Evolutionary conservation across 2,888 invertebrate species (phyloP).

Genomic region (Pollenia labialis): DNA sequence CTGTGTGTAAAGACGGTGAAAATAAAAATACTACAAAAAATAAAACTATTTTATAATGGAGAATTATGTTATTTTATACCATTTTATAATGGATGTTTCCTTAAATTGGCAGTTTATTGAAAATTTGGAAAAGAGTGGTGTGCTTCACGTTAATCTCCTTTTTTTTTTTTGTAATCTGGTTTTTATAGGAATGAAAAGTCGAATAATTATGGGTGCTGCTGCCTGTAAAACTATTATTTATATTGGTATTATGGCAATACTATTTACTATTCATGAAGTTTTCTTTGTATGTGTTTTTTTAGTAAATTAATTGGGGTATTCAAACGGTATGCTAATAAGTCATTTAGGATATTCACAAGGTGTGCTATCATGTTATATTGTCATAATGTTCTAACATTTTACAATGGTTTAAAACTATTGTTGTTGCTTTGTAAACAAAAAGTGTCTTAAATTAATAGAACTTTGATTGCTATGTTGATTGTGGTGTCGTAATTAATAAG

Average conservation of each 20-base stretch:
- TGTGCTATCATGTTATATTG: too few species aligned
- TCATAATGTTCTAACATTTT: too few species aligned
- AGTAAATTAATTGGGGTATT: neutral
- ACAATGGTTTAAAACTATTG: too few species aligned
- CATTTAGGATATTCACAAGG: too few species aligned
- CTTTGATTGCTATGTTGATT: too few species aligned
- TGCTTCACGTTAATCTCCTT: neutral
- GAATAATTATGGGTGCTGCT: slow-evolving; percentile 12
- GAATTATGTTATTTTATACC: neutral
- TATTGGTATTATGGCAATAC: slow-evolving; percentile 17
- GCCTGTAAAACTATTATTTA: slow-evolving; percentile 7
- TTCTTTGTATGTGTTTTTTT: slow-evolving; percentile 24
- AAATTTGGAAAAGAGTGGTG: neutral
- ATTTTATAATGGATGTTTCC: neutral
- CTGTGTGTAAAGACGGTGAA: neutral
- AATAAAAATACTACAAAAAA: neutral
- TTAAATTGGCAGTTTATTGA: neutral
- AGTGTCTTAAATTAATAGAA: too few species aligned
- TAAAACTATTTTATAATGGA: neutral
- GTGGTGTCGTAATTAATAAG: too few species aligned
- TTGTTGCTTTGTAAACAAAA: too few species aligned
- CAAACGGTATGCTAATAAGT: too few species aligned
- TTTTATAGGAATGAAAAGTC: neutral
- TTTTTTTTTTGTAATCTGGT: neutral
- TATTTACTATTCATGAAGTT: slow-evolving; percentile 29